phyloP scores from a whole-genome alignment of 2,888 invertebrate species.

The Andricus curvator region DNA sequence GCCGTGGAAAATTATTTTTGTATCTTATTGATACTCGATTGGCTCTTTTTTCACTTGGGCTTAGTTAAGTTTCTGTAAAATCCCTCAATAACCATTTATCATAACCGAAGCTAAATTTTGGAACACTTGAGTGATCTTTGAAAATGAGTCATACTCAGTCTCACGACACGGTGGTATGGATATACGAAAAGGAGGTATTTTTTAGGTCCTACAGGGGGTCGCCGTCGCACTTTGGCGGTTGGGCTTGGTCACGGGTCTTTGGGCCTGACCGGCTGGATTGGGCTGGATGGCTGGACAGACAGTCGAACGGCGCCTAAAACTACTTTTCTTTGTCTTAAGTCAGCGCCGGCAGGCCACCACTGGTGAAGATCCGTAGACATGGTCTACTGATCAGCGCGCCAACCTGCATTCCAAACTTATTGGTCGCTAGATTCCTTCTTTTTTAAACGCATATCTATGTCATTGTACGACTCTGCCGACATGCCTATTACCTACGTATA shows the following conservation, averaged over 20 bases:
- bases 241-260: neutral
- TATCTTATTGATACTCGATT: too few species aligned
- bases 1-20: too few species aligned
- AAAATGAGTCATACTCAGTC: neutral
- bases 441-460: conserved; percentile 25
- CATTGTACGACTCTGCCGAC: neutral
- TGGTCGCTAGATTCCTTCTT: conserved; percentile 29
- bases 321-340: conserved; percentile 68
- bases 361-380: conserved; percentile 22
- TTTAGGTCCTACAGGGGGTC: conserved; percentile 62
- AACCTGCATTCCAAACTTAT: conserved; percentile 37
- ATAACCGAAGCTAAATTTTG: neutral
- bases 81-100: too few species aligned
- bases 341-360: conserved; percentile 56
- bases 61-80: too few species aligned
- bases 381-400: conserved; percentile 18
- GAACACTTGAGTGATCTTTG: neutral
- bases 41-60: too few species aligned
- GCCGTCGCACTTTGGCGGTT: conserved; percentile 50
- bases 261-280: conserved; percentile 48
- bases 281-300: conserved; percentile 56
- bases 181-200: conserved; percentile 31
- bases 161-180: neutral
- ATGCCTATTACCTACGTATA: neutral
- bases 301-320: conserved; percentile 67